A percentile compares a stretch with the other conserved stretches of the same genome.
Conservation (phyloP, 2,113 vertebrate genomes). For the Notechis scutatus region DNA sequence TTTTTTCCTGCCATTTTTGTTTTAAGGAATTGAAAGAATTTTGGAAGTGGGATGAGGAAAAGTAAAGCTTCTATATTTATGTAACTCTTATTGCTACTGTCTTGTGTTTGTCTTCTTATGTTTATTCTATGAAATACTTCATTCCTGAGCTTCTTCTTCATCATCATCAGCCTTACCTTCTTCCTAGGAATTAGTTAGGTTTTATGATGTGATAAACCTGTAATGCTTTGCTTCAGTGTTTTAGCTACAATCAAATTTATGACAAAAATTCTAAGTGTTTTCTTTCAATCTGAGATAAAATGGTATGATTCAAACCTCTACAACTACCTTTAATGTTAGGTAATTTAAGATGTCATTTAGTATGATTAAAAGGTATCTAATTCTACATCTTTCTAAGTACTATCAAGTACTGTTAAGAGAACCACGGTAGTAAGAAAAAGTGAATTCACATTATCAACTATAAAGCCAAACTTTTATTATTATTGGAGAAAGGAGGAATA, state of each 20-base stretch:
- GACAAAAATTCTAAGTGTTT: not conserved
- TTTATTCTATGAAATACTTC: not conserved
- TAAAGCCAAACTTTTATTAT: constrained; percentile 78
- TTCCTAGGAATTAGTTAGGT: constrained; percentile 28
- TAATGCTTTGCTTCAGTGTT: constrained; percentile 22
- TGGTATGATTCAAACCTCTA: constrained; percentile 18
- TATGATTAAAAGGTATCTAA: not conserved
- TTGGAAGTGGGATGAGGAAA: constrained; percentile 18
- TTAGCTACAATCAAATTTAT: constrained; percentile 17
- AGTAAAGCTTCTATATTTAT: not conserved
- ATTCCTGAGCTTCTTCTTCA: constrained; percentile 22
- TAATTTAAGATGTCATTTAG: not conserved
- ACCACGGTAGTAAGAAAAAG: constrained; percentile 68
- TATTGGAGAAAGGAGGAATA: constrained; percentile 41
- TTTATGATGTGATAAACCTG: not conserved
- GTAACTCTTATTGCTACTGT: constrained; percentile 47
- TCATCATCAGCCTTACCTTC: constrained; percentile 5
- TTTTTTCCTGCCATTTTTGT: not conserved
- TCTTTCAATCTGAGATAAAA: constrained; percentile 33
- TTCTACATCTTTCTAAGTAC: not conserved
- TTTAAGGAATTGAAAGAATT: not conserved
- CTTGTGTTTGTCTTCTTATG: not conserved
- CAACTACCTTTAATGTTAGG: constrained; percentile 24
- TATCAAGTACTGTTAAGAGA: constrained; percentile 29
- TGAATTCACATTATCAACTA: constrained; percentile 68